These are phyloP conservation scores for Drosophila sordidapex DNA, from an alignment of 2,888 invertebrate genomes.

Conservation along the genomic window DNA sequence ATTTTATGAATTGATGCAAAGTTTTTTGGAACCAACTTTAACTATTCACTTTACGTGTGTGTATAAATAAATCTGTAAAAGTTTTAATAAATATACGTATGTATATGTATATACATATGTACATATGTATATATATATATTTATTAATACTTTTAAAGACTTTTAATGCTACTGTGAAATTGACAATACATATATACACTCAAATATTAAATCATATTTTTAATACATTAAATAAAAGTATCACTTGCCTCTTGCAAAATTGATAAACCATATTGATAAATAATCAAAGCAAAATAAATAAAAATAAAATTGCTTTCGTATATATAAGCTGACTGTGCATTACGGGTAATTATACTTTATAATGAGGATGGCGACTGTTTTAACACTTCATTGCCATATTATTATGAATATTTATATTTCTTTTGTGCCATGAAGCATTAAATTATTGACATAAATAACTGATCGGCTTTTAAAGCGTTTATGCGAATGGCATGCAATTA, in stretches of 20 bases:
- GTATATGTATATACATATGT: background rate
- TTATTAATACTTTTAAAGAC: background rate
- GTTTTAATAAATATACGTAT: background rate
- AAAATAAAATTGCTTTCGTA: background rate
- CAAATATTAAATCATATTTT: background rate
- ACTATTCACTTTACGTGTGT: background rate
- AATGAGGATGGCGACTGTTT: slow-evolving; percentile 15
- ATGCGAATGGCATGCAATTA: slow-evolving; percentile 54
- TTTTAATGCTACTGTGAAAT: background rate
- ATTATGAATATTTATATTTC: slow-evolving; percentile 7
- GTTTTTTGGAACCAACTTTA: background rate
- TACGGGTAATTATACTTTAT: slow-evolving; percentile 9
- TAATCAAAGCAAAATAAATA: background rate
- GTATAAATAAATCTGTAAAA: background rate
- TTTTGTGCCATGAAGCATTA: slow-evolving; percentile 7
- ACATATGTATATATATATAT: background rate
- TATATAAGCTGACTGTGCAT: slow-evolving; percentile 3
- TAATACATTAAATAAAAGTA: background rate
- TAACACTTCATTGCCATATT: slow-evolving; percentile 30
- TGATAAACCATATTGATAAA: slow-evolving; percentile 1
- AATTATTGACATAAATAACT: slow-evolving; percentile 47
- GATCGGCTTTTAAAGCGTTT: slow-evolving; percentile 54
- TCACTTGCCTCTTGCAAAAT: background rate
- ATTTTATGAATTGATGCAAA: slow-evolving; percentile 14
- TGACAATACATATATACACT: background rate